A percentile compares a stretch with the other conserved stretches of the same genome.
phyloP scores from a whole-genome alignment of 2,797 vertebrate species.

The Buceros bicornis region DNA sequence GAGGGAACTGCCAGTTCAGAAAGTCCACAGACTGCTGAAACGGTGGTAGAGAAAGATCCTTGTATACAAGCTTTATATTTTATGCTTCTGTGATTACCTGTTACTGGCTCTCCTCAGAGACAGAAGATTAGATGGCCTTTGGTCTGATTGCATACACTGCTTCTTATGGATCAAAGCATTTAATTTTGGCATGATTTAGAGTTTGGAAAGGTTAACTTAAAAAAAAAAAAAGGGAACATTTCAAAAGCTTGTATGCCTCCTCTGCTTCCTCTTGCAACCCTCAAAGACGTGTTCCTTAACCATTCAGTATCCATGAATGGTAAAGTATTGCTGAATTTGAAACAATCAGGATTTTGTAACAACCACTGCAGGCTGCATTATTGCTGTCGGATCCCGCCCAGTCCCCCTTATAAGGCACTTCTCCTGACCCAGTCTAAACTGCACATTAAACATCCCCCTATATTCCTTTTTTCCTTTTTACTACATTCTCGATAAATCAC shows the following conservation, averaged over 20 bases:
- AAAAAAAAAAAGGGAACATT: not conserved
- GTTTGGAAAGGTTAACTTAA: conserved; percentile 12
- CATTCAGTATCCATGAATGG: not conserved
- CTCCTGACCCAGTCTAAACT: not conserved
- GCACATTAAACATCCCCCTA: not conserved
- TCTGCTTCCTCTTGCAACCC: not conserved
- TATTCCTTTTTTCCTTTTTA: not conserved
- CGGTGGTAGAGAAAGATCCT: not conserved
- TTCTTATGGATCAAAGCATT: conserved; percentile 40
- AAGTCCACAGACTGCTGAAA: not conserved
- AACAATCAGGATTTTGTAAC: not conserved
- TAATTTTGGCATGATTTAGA: not conserved
- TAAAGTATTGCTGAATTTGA: not conserved
- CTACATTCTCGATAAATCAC: not conserved
- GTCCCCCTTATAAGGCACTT: not conserved
- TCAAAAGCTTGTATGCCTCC: conserved; percentile 12
- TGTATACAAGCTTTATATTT: not conserved
- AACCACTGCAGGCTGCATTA: not conserved
- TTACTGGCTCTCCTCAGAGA: not conserved
- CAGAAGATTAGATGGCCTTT: conserved; percentile 24
- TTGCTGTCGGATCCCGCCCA: not conserved
- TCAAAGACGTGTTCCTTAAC: conserved; percentile 2
- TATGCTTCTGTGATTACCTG: conserved; percentile 17
- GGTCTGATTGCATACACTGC: not conserved
- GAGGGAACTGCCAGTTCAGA: conserved; percentile 15